These are phyloP conservation scores for Coptodon bakossiorum DNA, from an alignment of 2,113 vertebrate species.

Conservation along the genomic window DNA sequence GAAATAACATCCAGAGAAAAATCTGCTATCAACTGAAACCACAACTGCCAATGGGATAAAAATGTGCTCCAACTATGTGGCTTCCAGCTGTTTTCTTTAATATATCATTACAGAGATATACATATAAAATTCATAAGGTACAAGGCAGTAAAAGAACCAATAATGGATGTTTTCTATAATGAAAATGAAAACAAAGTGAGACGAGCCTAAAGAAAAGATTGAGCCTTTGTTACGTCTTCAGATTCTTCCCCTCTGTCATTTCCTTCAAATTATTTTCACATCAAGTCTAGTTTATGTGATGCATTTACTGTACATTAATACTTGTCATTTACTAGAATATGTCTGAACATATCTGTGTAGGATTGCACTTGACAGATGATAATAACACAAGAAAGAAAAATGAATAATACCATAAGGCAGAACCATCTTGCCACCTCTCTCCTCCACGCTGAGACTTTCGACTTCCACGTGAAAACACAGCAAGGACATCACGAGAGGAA, in stretches of 20 bases:
- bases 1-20: neutral
- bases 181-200: neutral
- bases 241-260: neutral
- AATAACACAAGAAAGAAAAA: neutral
- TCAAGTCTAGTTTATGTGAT: neutral
- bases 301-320: neutral
- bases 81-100: conserved; percentile 51
- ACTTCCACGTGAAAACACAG: neutral
- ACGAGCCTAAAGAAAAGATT: neutral
- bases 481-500: neutral
- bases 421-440: neutral
- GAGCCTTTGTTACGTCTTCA: neutral
- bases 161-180: neutral
- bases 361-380: conserved; percentile 10
- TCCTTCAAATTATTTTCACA: neutral
- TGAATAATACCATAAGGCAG: neutral
- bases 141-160: neutral
- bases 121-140: neutral
- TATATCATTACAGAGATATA: conserved; percentile 29
- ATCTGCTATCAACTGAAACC: neutral
- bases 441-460: neutral
- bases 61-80: neutral
- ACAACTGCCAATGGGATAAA: neutral
- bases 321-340: neutral
- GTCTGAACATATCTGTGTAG: neutral